Evolutionary conservation across 1,140 invertebrate species (phyloP).

Genomic region (Drosophila pseudoobscura): DNA sequence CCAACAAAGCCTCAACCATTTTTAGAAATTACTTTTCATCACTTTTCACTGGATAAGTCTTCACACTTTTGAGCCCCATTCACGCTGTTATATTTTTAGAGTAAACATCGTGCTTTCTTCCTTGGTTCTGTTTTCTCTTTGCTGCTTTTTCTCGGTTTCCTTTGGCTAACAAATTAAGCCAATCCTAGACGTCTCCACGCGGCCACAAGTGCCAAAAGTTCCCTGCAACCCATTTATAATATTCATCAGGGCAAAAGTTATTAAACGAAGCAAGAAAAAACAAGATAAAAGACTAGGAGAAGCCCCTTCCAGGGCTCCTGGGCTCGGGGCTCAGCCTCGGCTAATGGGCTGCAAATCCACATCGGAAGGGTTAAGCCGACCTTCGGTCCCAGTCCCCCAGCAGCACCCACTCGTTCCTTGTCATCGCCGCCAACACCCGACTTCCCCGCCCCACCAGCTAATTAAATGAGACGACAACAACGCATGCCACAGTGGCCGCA

Average conservation of each 20-base stretch:
- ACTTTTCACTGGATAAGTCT: slow-evolving; percentile 17
- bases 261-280: slow-evolving; percentile 18
- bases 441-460: slow-evolving; percentile 43
- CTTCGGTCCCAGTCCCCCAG: slow-evolving; percentile 11
- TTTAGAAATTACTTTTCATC: slow-evolving; percentile 12
- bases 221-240: slow-evolving; percentile 65
- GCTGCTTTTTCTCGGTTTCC: neutral
- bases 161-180: slow-evolving; percentile 48
- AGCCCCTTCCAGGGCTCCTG: slow-evolving; percentile 15
- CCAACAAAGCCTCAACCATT: neutral
- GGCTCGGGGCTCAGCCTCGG: neutral
- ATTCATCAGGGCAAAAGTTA: slow-evolving; percentile 46
- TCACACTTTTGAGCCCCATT: slow-evolving; percentile 13
- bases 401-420: neutral
- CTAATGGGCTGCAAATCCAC: slow-evolving; percentile 49
- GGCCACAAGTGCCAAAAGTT: slow-evolving; percentile 75
- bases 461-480: slow-evolving; percentile 68
- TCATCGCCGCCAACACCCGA: neutral
- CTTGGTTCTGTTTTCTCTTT: neutral
- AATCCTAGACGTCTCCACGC: slow-evolving; percentile 28
- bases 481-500: slow-evolving; percentile 13
- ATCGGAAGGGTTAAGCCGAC: slow-evolving; percentile 57
- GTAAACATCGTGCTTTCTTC: slow-evolving; percentile 13
- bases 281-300: slow-evolving; percentile 6
- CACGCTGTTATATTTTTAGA: slow-evolving; percentile 6